Evolutionary conservation across 2,113 vertebrate genomes (phyloP).

Genomic region (Saiga tatarica): DNA sequence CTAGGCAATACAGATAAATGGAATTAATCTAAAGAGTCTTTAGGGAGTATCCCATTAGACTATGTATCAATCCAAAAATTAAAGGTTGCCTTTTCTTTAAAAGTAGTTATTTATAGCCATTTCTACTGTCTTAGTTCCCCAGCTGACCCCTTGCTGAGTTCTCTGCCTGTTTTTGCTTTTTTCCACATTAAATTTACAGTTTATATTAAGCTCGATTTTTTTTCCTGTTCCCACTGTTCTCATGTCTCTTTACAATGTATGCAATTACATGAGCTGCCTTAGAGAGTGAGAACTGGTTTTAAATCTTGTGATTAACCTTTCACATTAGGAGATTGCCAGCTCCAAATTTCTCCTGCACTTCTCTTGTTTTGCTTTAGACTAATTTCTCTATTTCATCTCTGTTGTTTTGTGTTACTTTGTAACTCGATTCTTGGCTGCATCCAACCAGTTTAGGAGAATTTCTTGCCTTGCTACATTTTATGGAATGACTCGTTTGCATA

Average conservation of each 20-base stretch:
- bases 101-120: neutral
- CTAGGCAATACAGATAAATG: neutral
- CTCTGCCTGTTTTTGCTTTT: neutral
- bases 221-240: constrained; percentile 68
- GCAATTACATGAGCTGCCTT: constrained; percentile 69
- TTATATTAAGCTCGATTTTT: neutral
- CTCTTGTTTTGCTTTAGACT: constrained; percentile 20
- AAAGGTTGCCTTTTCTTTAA: neutral
- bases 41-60: neutral
- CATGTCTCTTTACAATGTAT: constrained; percentile 66
- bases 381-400: constrained; percentile 55
- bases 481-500: neutral
- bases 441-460: neutral
- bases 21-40: neutral
- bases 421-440: neutral
- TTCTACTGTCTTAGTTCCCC: neutral
- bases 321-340: constrained; percentile 27
- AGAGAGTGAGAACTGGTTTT: constrained; percentile 72
- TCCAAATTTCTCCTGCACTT: constrained; percentile 20
- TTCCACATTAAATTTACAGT: constrained; percentile 43
- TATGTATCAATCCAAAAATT: neutral
- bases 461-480: neutral
- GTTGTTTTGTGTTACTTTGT: constrained; percentile 45
- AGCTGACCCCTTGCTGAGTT: neutral
- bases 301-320: constrained; percentile 79